Evolutionary conservation across 2,888 invertebrate genomes (phyloP).

Genomic region (Drosophila seclusa): DNA sequence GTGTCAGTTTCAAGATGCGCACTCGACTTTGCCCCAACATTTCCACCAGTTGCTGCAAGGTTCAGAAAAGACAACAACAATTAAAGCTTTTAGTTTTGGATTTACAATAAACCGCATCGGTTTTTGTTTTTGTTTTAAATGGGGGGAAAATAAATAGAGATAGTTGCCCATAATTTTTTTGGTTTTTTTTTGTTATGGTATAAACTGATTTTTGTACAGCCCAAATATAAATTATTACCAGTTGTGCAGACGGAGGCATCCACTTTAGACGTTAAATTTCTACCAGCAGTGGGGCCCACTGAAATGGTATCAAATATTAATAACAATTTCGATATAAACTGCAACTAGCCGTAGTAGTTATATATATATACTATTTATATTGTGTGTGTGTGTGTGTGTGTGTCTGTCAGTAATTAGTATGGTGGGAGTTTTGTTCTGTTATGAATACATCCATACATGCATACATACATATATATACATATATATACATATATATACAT

Average conservation of each 20-base stretch:
- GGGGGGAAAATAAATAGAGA: constrained; percentile 19
- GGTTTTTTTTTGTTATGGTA: constrained; percentile 1
- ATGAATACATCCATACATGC: constrained; percentile 39
- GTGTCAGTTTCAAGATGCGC: constrained; percentile 57
- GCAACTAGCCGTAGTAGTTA: constrained; percentile 20
- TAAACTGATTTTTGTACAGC: constrained; percentile 34
- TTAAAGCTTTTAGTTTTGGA: constrained; percentile 34
- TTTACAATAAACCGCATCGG: constrained; percentile 3
- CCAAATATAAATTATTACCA: constrained; percentile 64
- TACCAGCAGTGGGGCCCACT: constrained; percentile 51
- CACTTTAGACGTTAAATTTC: constrained; percentile 34
- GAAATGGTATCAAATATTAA: constrained; percentile 59
- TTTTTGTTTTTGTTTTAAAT: constrained; percentile 2
- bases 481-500: constrained; percentile 6
- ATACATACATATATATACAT: constrained; percentile 2
- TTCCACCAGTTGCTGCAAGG: constrained; percentile 57
- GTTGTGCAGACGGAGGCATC: constrained; percentile 41
- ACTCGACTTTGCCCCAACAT: constrained; percentile 47
- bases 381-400: constrained; percentile 23
- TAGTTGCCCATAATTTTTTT: constrained; percentile 23
- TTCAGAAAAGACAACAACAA: constrained; percentile 65
- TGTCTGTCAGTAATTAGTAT: constrained; percentile 26
- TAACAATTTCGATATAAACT: constrained; percentile 27
- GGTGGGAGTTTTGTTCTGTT: constrained; percentile 36
- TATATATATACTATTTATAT: constrained; percentile 30